Evolutionary conservation across 2,113 vertebrate species (phyloP), one percentile per base, ranked within the genome.

Genomic region (Murina feae): DNA sequence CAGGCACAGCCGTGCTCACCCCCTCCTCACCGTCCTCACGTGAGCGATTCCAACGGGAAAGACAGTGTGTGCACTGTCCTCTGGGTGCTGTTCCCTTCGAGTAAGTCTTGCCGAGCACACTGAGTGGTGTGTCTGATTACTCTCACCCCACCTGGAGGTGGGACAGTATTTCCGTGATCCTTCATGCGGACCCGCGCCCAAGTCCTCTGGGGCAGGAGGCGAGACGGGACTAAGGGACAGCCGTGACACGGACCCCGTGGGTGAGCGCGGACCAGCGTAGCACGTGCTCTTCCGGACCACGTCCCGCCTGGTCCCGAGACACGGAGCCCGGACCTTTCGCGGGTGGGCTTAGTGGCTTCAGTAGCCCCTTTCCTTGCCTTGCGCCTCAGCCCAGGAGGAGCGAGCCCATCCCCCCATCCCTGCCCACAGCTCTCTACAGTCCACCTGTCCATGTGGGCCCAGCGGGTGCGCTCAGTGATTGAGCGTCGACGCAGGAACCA

Each of bases 111-210:
- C 58, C 72, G 55, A 89, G 75, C 44, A 66, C 76, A 66, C 55
- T 51, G 55, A 13, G 23, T 39, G 81, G 85, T 69, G 6, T 93
- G 49, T 96, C 91, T 93, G 81, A 90, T 90, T 71, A 60, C 44
- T 85, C 53, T 72, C 71, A 20, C 80, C 23, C 47, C 47, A 71
- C 90, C 81, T 58, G 68, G 85, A 92, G 86, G n/a, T 20, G 1
- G 53, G 86, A 39, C 63, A 42, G 53, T 65, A 44, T 60, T 85
- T 82, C 74, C 47, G 90, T 93, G 63, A 79, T 63, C 83, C 65
- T 75, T 60, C 28, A 4, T 75, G 72, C 39, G 69, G 83, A 65
- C 63, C 49, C 6, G 28, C 89, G 37, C 51, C 79, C 83, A 44
- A 4, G 9, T 83, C 60, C 66, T 94, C 82, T 8, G 18, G 47